Evolutionary conservation across 2,888 invertebrate genomes (phyloP), one percentile per base, ranked within the genome.

Genomic region (Notodonta dromedarius): DNA sequence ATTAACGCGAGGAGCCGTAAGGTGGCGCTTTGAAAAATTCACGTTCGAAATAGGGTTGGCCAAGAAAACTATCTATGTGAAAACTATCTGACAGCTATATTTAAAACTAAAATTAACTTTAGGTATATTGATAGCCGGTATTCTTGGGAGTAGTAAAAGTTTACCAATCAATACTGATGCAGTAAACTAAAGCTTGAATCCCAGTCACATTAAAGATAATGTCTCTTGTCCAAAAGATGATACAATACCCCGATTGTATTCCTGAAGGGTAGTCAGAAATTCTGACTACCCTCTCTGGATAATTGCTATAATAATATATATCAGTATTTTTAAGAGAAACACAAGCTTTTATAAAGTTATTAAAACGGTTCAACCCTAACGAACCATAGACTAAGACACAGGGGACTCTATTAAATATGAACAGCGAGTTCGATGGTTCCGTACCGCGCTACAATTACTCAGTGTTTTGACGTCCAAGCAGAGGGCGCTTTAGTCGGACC

Each of bases 21-120:
- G 77, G 74, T 78, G 78, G 73, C 77, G 70, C 73, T 71, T 69
- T 82, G 66, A 83, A 84, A 81, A 85, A 83, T 79, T 81, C 74
- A 79, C 73, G 58, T 62, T 6, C 1, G 1, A 9, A 8, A 16
- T 58, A 72, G 71, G 69, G 71, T 40, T 73, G 56, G 11, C 56
- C 44, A 52, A 42, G 42, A 11, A 11, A 42, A 11, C 6, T 8
- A 40, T 6, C 7, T 51, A 16, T 24, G 35, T 35, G 35, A 5
- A 7, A 35, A 24, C 24, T 24, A 2, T 24, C 24, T 35, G 35
- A 35, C 35, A 5, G 35, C 35, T 3, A 24, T 35, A 35, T 5
- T 24, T 24, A 24, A 24, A 24, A 24, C 24, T 24, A 24, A 24
- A 24, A 24, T 24, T 24, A 24, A 24, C 24, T 24, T 24, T 24